phyloP scores from a whole-genome alignment of 2,113 vertebrate species.

The Entomyzon cyanotis region DNA sequence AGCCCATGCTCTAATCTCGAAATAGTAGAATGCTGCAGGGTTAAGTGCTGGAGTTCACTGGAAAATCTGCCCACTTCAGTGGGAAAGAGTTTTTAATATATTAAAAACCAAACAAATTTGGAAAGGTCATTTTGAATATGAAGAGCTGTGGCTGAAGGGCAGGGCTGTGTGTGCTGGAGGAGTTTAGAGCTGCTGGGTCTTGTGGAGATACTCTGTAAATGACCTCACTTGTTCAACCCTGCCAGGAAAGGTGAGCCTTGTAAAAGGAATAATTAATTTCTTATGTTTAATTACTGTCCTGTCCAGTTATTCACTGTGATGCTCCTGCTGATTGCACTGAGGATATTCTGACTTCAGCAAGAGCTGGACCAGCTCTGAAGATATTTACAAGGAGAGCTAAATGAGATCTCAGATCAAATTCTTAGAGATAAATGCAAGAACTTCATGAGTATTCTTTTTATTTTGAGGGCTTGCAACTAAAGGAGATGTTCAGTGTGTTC shows the following conservation, averaged over 20 bases:
- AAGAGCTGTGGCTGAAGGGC: neutral
- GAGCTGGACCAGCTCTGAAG: neutral
- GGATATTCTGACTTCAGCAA: neutral
- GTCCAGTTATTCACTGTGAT: neutral
- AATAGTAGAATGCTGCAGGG: slow-evolving; percentile 57
- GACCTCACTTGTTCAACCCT: neutral
- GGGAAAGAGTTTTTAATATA: slow-evolving; percentile 19
- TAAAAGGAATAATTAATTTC: neutral
- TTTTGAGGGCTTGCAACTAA: slow-evolving; percentile 19
- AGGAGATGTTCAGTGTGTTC: slow-evolving; percentile 52
- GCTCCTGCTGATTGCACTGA: neutral
- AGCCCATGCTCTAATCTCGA: neutral
- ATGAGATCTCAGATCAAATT: slow-evolving; percentile 1
- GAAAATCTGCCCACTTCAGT: slow-evolving; percentile 38
- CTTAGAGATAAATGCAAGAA: neutral
- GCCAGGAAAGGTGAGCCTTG: neutral
- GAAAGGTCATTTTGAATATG: slow-evolving; percentile 27
- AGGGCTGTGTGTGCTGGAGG: neutral
- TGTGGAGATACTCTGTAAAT: neutral
- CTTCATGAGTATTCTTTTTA: neutral
- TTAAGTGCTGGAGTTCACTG: slow-evolving; percentile 44
- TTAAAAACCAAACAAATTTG: slow-evolving; percentile 36
- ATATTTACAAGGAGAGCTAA: neutral
- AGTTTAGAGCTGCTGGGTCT: neutral
- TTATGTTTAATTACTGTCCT: neutral